Base-by-base conservation (phyloP, 2,797 vertebrate species). In the Australoheros facetus region DNA sequence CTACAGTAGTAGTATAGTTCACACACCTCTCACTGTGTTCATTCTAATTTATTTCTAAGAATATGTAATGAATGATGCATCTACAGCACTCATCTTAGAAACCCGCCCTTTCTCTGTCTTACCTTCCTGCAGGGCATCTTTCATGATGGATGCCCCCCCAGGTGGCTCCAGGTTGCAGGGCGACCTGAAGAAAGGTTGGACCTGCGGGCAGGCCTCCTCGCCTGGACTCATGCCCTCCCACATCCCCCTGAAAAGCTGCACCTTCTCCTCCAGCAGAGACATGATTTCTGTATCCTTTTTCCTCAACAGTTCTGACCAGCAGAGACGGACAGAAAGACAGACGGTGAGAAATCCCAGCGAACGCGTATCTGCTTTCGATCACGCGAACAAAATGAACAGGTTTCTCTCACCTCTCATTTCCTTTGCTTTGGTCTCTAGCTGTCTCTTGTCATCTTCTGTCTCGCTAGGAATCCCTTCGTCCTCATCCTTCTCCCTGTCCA, bases 391-490 rank as follows among this genome's bases (percentile, higher is more conserved):
- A 37, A 26, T 4, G 3, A 53, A 78, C 1, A 3, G 0, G 12
- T 59, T 64, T 45, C 16, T 72, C 88, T 92, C 79, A 99, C 98
- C 98, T 97, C 97, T 98, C 87, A 99, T 92, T 84, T 97, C 98
- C 87, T 95, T 97, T 75, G 97, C 93, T 96, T 97, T 99, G 0
- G 92, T 96, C 54, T 99, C 98, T 0, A 97, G 83, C 78, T 97
- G 92, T 85, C 96, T 96, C 92, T 97, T 98, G 84, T 99, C 98
- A 85, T 99, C 97, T 81, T 99, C 98, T 0, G 96, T 98, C 88
- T 99, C 98, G 28, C 97, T 99, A 21, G 98, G 98, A 84, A 99
- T 96, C 21, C 98, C 98, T 95, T 99, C 98, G 19, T 99, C 98
- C 80, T 99, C 98, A 73, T 99, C 97, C 85, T 97, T 97, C 78